Base-by-base conservation (phyloP, 2,797 vertebrate species). In the Gila robusta region DNA sequence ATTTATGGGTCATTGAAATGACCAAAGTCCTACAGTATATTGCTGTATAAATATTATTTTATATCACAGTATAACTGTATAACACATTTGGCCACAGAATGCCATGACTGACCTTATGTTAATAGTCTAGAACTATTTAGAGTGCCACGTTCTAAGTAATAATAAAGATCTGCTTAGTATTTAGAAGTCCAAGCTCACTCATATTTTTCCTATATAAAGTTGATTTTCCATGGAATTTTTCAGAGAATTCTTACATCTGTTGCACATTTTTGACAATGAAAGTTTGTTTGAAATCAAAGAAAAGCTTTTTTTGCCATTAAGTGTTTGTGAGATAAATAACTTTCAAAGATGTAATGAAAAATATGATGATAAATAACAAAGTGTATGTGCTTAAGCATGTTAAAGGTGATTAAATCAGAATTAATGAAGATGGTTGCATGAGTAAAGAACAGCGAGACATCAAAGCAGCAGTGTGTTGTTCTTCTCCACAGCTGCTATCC, bases 401-500 rank as follows among this genome's bases (percentile, higher is more conserved):
- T 41, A 41, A 19, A 19, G 37, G 23, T 35, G 23, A 39, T 71
- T 62, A 37, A 85, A 71, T 79, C 66, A 21, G 66, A 28, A 79
- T 44, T 26, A 85, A 85, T 79, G 19, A 72, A 62, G 49, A 85
- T 0, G 7, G 12, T 56, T 26, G 66, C 37, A 26, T 79, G 66
- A 9, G 35, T 83, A 62, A 74, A 74, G 64, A 64, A 64, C 26
- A 64, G 26, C 5, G 2, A 74, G 81, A 83, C 44, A 52, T 84
- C 73, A 84, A 77, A 77, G 82, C 32, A 1, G 19, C 44, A 14
- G 39, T 84, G 17, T 39, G 59, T 76, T 84, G 19, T 28, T 79
- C 32, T 54, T 17, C 56, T 62, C 14, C 76, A 85, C 83, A 85
- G 49, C 83, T 85, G 83, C 49, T 85, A 9, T n/a, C 67, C 37